Base-by-base conservation (phyloP, 2,888 invertebrate species). In the Ametastegia equiseti region DNA sequence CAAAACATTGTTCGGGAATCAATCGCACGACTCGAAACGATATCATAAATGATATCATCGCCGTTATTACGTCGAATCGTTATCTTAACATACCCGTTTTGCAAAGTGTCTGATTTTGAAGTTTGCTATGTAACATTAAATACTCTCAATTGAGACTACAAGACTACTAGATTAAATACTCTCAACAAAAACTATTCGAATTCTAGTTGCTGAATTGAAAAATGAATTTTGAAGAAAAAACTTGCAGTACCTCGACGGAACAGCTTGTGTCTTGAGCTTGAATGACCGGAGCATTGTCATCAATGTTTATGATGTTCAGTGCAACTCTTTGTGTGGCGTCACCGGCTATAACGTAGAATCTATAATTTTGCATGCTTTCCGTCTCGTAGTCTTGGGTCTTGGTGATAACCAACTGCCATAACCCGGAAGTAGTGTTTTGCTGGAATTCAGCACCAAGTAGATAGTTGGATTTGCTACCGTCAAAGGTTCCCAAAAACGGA, bases 351-450 rank as follows among this genome's bases (percentile, higher is more conserved):
- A 91, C 84, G 42, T 83, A 73, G 83, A 94, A 93, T 83, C 89
- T 86, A 87, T 94, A 94, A 13, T 82, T 82, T 82, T 88, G 90
- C 92, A 93, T 93, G 3, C 86, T 88, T 0, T 91, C 90, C 1
- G 91, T 92, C 86, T 94, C 94, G 87, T 89, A 94, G 88, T 94
- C 94, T 87, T 94, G 94, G 81, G 93, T 93, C 85, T 82, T 87
- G 47, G 87, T 88, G 30, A 91, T 86, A 36, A 82, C 83, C 47
- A 91, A 84, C 57, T 83, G 81, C 89, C 90, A 90, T 2, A 57
- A 23, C n/a, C 65, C 63, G 0, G 50, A 73, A 2, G 47, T 19
- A 19, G n/a, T n/a, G n/a, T 45, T 2, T 63, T 78, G 77, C n/a
- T 36, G 42, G 11, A 86, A 47, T 27, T 57, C 73, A 4, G 85